phyloP scores from a whole-genome alignment of 2,797 vertebrate genomes.

The Tauraco hartlaubi region DNA sequence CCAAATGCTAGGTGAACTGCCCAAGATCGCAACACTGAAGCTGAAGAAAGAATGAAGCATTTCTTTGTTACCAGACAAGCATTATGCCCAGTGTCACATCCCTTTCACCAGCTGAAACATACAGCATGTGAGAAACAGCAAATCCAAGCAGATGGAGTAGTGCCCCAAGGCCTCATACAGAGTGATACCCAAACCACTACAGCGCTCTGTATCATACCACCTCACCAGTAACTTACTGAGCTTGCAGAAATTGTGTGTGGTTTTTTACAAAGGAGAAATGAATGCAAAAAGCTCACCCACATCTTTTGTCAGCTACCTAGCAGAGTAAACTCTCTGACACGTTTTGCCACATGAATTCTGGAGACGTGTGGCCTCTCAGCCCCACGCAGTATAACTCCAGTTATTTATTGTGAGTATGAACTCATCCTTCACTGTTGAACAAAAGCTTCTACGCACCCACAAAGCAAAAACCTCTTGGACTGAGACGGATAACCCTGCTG shows the following conservation, averaged over 20 bases:
- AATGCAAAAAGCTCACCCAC: not conserved
- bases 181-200: not conserved
- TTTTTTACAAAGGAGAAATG: not conserved
- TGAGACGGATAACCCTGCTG: not conserved
- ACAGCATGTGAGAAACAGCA: not conserved
- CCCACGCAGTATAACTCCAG: not conserved
- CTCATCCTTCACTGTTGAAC: not conserved
- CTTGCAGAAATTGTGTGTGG: not conserved
- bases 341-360: not conserved
- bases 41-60: not conserved
- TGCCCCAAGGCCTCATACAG: not conserved
- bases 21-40: not conserved
- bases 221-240: not conserved
- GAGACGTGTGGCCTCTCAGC: not conserved
- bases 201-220: not conserved
- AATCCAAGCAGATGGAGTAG: not conserved
- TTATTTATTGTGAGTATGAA: not conserved
- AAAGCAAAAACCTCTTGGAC: not conserved
- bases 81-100: not conserved
- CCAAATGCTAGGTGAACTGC: not conserved
- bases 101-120: not conserved
- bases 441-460: not conserved
- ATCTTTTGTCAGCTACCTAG: not conserved
- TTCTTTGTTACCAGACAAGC: not conserved
- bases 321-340: not conserved